Percentiles rank a stretch among this genome's conserved stretches.
phyloP scores from a whole-genome alignment of 2,888 invertebrate species.

The Apomyelois bistriatella region DNA sequence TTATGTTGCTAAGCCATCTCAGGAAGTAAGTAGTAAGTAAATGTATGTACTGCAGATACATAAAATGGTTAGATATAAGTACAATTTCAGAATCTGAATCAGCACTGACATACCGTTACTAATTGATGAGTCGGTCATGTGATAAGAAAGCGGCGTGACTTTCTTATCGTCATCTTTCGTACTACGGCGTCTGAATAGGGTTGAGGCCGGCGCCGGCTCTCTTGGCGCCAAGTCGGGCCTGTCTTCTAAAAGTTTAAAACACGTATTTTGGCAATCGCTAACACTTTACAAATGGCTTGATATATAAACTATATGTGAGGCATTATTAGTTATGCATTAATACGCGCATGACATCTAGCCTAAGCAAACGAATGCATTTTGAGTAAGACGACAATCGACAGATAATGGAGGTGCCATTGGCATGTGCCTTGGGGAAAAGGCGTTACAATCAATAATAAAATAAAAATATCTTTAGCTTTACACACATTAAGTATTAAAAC shows the following conservation, averaged over 20 bases:
- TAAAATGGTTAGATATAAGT: neutral
- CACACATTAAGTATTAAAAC: too few species aligned
- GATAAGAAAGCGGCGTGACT: constrained; percentile 55
- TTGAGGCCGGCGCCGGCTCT: constrained; percentile 24
- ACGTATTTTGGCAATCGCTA: constrained; percentile 18
- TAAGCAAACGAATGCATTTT: too few species aligned
- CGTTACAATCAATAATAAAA: too few species aligned
- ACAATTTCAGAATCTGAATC: neutral
- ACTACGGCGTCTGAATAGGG: constrained; percentile 47
- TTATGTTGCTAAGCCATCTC: too few species aligned
- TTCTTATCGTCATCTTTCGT: constrained; percentile 30
- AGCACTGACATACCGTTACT: constrained; percentile 9
- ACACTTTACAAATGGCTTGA: neutral
- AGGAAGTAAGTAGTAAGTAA: neutral
- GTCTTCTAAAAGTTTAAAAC: constrained; percentile 50
- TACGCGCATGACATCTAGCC: too few species aligned
- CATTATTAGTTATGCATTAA: too few species aligned
- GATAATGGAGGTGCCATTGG: too few species aligned
- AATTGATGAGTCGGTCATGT: constrained; percentile 34
- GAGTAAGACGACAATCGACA: too few species aligned
- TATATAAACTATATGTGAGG: too few species aligned
- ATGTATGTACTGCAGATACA: neutral
- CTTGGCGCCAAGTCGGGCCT: constrained; percentile 45
- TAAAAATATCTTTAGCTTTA: too few species aligned
- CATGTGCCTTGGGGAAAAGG: too few species aligned